A percentile compares a stretch with the other conserved stretches of the same genome.
Conservation (phyloP, 2,888 invertebrate species). For the Lepas anatifera region DNA sequence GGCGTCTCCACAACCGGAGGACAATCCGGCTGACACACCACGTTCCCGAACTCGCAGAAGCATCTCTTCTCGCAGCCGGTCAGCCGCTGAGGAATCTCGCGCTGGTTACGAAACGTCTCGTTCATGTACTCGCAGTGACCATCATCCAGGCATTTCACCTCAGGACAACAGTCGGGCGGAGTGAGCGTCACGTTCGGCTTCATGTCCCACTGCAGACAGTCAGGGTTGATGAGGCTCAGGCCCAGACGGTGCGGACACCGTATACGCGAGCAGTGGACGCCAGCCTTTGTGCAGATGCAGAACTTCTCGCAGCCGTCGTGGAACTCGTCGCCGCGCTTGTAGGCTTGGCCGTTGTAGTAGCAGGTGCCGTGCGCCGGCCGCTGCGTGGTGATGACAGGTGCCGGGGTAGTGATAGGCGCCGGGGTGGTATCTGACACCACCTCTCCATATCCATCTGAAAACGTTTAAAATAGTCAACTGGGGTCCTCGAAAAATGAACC, state of each 20-base stretch:
- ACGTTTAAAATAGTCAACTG: no score
- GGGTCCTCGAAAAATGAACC: no score
- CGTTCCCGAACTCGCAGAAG: conserved; percentile 73
- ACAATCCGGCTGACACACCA: conserved; percentile 72
- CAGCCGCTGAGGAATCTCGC: conserved; percentile 60
- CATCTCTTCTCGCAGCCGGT: conserved; percentile 73
- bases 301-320: conserved; percentile 68
- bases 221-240: conserved; percentile 67
- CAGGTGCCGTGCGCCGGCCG: conserved; percentile 25
- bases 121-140: conserved; percentile 68
- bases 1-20: conserved; percentile 62
- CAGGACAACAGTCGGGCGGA: conserved; percentile 29
- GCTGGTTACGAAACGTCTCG: conserved; percentile 58
- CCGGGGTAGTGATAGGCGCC: not conserved
- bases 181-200: conserved; percentile 26
- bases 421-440: not conserved
- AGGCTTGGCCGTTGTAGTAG: conserved; percentile 31
- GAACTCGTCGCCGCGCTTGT: conserved; percentile 49
- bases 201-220: conserved; percentile 69
- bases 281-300: conserved; percentile 57
- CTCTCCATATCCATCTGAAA: not conserved
- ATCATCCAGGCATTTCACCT: conserved; percentile 54
- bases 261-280: conserved; percentile 59
- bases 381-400: not conserved
- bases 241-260: conserved; percentile 75